phyloP scores from a whole-genome alignment of 92 coral and sea anemone species.

The Parazoanthus darwini region DNA sequence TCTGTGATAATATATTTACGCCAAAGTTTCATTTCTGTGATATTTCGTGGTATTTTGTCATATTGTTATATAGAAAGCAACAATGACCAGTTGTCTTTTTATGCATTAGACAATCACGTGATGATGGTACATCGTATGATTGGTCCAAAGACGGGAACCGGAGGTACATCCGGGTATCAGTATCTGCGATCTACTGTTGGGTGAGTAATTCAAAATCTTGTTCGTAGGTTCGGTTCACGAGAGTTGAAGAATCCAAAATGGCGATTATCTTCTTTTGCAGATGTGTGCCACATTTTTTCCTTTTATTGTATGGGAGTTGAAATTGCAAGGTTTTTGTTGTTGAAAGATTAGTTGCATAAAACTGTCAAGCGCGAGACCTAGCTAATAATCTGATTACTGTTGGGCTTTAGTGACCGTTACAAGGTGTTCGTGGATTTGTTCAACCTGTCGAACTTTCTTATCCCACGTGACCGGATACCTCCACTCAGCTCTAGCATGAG shows the following conservation, averaged over 20 bases:
- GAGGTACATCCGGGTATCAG: conserved; percentile 95
- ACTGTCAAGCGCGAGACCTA: too few relatives aligned
- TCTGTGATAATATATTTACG: too few relatives aligned
- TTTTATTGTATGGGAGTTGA: too few relatives aligned
- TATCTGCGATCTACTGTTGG: conserved; percentile 94
- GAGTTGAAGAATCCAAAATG: neutral
- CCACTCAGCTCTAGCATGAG: conserved; percentile 85
- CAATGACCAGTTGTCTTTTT: neutral
- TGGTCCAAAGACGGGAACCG: conserved; percentile 89
- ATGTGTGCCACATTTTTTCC: too few relatives aligned
- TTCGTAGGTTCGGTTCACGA: neutral
- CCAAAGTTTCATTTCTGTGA: too few relatives aligned
- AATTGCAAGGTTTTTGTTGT: too few relatives aligned
- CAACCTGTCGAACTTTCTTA: conserved; percentile 86
- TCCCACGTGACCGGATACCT: conserved; percentile 90
- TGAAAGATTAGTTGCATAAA: too few relatives aligned
- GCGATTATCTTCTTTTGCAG: too few relatives aligned
- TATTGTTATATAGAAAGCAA: too few relatives aligned
- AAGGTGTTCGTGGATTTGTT: conserved; percentile 92
- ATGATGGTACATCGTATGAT: conserved; percentile 96
- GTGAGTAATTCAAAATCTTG: conserved; percentile 44
- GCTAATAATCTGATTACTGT: neutral
- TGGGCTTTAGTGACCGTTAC: conserved; percentile 82
- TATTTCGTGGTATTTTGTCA: too few relatives aligned
- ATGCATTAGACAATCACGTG: conserved; percentile 78